Base-by-base conservation (phyloP, 2,797 vertebrate genomes). In the Acanthopagrus latus region DNA sequence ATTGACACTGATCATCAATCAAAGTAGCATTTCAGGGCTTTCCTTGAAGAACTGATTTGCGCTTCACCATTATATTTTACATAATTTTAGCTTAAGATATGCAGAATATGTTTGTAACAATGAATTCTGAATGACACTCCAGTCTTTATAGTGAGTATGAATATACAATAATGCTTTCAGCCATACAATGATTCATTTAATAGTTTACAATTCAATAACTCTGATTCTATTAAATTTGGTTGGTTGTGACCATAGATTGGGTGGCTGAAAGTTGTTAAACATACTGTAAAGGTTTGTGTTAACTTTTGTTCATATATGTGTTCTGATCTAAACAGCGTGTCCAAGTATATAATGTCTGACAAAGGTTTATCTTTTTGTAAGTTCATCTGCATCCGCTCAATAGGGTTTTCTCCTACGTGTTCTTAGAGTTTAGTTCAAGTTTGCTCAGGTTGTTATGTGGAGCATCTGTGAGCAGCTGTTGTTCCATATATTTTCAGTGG, bases 381-480 rank as follows among this genome's bases (percentile, higher is more conserved):
- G 29, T 51, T 52, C 4, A 27, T 25, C 62, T 64, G 18, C 4
- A 25, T 68, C 16, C 38, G 64, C 38, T 75, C 69, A 4, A 64
- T 67, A 20, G 13, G 0, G 7, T 44, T 73, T 68, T 62, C 11
- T 69, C 52, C 9, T 9, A 62, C 1, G 1, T 16, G 52, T 59
- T 44, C 23, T 65, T 38, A 6, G 13, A 76, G 6, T 29, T 52
- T 67, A 77, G 62, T 27, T 62, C 27, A 59, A 29, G 12, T 67
- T 63, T 51, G 20, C 29, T 64, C 60, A 68, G 62, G 57, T 71
- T 67, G 50, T n/a, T n/a, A 60, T 74, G 38, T 8, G 48, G 52
- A 63, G 33, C 67, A 64, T 83, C 57, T 83, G 51, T 55, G 60
- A 83, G 64, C 71, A 86, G 57, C 60, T 83, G 75, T 73, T 43